Percentiles rank a stretch among this genome's conserved stretches.
Evolutionary conservation across 2,797 vertebrate species (phyloP).

Genomic region (Melanotaenia maccullochi): DNA sequence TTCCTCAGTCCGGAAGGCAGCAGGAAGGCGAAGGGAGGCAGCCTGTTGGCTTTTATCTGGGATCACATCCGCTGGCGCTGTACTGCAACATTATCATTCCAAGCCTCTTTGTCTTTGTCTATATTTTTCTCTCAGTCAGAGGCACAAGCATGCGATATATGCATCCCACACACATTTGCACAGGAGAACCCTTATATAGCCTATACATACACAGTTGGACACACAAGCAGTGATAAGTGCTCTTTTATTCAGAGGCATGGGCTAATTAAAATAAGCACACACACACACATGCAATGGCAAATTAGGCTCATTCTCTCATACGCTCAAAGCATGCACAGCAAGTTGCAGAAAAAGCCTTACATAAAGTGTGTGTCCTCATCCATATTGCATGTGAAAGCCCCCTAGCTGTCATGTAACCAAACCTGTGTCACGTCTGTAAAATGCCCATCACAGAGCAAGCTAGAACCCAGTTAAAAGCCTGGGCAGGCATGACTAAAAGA

Average conservation of each 20-base stretch:
- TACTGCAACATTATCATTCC: constrained; percentile 60
- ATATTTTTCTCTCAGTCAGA: constrained; percentile 29
- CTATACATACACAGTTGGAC: constrained; percentile 42
- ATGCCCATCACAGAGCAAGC: constrained; percentile 59
- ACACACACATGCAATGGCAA: constrained; percentile 14
- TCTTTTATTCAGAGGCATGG: constrained; percentile 54
- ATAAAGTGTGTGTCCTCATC: constrained; percentile 60
- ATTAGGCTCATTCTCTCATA: constrained; percentile 11
- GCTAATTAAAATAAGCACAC: constrained; percentile 55
- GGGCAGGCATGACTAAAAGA: constrained; percentile 67
- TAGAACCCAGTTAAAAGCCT: constrained; percentile 60
- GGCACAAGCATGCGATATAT: constrained; percentile 3
- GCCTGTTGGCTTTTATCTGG: constrained; percentile 69
- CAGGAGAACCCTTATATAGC: constrained; percentile 17
- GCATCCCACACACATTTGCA: constrained; percentile 42
- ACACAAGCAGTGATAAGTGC: constrained; percentile 33
- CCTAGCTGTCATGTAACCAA: constrained; percentile 64
- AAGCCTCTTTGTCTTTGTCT: constrained; percentile 68
- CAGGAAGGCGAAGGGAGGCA: constrained; percentile 58
- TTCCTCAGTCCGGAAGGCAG: constrained; percentile 54
- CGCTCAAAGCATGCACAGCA: constrained; percentile 33
- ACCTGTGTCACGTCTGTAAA: constrained; percentile 71
- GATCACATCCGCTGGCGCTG: constrained; percentile 64
- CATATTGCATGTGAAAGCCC: constrained; percentile 69
- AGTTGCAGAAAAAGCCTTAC: constrained; percentile 28